Base-by-base conservation (phyloP, 2,113 vertebrate species). In the Phaethornis superciliosus region DNA sequence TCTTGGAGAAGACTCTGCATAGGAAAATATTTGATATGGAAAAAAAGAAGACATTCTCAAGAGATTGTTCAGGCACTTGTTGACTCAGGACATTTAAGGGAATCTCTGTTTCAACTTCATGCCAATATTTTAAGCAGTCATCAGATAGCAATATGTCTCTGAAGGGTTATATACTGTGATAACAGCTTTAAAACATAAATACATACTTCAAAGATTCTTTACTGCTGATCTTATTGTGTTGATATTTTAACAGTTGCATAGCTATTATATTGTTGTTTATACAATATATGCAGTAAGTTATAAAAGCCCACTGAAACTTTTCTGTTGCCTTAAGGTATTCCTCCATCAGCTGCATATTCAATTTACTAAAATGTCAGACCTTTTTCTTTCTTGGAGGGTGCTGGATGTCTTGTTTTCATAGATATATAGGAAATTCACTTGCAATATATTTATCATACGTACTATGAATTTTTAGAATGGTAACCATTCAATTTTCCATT, bases 21-120 rank as follows among this genome's bases (percentile, higher is more conserved):
- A 78, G 60, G 81, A 93, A 94, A 91, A 89, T 87, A 90, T 80
- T 87, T 62, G 55, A 58, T 65, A 80, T 24, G 19, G 47, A 22
- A 81, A 84, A 72, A 90, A 56, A 56, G 55, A 63, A 10, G 47
- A 83, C 70, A 82, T 88, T 94, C 84, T 75, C 63, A 55, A 28
- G 84, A 80, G 78, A 52, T 52, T 82, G 18, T 72, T 87, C 49
- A 80, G 75, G 32, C 63, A 13, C 37, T 94, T 74, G 24, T 82
- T 89, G 91, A 88, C 63, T 88, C 59, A 75, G 44, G 27, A 85
- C 79, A 52, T 89, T 91, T 85, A 95, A 81, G 75, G 79, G 28
- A 88, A 59, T 92, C 52, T 86, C 44, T 80, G 44, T 28, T 92
- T 84, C 78, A 85, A 47, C 32, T 94, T 94, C 35, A 72, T 65